phyloP scores from a whole-genome alignment of 2,888 invertebrate genomes.

The Stenotaenia linearis region DNA sequence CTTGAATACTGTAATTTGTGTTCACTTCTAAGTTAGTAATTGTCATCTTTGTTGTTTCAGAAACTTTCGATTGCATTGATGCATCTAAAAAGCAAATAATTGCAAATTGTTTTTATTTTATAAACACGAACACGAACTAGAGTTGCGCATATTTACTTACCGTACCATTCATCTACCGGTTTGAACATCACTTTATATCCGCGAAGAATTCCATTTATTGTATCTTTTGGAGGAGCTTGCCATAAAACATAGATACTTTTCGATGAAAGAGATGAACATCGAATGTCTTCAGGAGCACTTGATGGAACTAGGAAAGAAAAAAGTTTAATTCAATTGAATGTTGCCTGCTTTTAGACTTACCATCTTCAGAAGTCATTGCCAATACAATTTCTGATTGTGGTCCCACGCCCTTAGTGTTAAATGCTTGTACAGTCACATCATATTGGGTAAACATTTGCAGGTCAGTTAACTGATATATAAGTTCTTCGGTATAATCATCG shows the following conservation, averaged over 20 bases:
- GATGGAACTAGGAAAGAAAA: not conserved
- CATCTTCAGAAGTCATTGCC: constrained; percentile 30
- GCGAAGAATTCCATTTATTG: constrained; percentile 28
- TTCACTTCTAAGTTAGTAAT: constrained; percentile 41
- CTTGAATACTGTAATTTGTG: constrained; percentile 49
- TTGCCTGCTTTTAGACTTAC: no score
- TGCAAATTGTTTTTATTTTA: not conserved
- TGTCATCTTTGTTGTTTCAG: not conserved
- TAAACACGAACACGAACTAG: not conserved
- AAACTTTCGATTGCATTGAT: not conserved
- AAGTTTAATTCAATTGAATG: not conserved
- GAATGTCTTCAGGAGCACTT: constrained; percentile 5
- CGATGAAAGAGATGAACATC: constrained; percentile 29
- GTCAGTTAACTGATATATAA: constrained; percentile 27
- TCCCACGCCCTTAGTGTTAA: constrained; percentile 2
- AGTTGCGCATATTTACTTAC: not conserved
- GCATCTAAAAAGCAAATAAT: not conserved
- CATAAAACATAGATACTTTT: constrained; percentile 30
- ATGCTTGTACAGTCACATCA: constrained; percentile 17
- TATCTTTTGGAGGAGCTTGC: not conserved
- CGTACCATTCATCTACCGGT: constrained; percentile 16
- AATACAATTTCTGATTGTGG: constrained; percentile 1
- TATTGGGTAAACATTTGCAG: constrained; percentile 27
- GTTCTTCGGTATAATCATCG: constrained; percentile 24
- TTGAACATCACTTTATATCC: constrained; percentile 31